Evolutionary conservation across 1,140 invertebrate genomes (phyloP), one percentile per base, ranked within the genome.

Genomic region (Neuroterus valhalla): DNA sequence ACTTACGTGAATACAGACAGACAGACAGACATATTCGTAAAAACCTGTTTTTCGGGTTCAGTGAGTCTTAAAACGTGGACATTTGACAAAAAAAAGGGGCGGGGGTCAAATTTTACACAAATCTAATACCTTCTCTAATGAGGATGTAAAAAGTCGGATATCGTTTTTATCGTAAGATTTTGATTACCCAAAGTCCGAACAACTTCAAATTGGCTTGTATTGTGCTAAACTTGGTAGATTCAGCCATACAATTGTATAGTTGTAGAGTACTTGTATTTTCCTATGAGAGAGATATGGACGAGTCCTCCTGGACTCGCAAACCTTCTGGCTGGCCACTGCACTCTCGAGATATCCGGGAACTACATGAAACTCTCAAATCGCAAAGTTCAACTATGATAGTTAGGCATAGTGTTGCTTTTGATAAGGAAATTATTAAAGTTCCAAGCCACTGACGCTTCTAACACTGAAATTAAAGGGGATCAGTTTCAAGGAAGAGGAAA

Each of bases 361-460:
- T 81, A 83, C 19, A 70, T 42, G 44, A 72, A 85, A 84, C 82
- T 85, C 79, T 66, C 77, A 76, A 84, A 81, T 84, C 80, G 66
- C 69, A 69, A 84, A 84, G 77, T 82, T 76, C 74, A 83, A 81
- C 81, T 82, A 83, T 78, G 78, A 79, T 76, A 81, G 83, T 85
- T 85, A 82, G 77, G 77, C 70, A 74, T 74, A 62, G 77, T 68
- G 79, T 80, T 81, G 84, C 81, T 86, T 87, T 86, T 86, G 82
- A 85, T 86, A 88, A 86, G 83, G 85, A 86, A 85, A 87, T 88
- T 86, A 86, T 87, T 88, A 87, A 86, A 85, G 78, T 87, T 87
- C 76, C 79, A 82, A 78, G 78, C 74, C 67, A 31, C 73, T 31
- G 67, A 70, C 62, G 52, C 70, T 74, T 45, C 62, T 62, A 70